A percentile compares a stretch with the other conserved stretches of the same genome.
Conservation (phyloP, 1,140 invertebrate genomes). For the Idris sp. region DNA sequence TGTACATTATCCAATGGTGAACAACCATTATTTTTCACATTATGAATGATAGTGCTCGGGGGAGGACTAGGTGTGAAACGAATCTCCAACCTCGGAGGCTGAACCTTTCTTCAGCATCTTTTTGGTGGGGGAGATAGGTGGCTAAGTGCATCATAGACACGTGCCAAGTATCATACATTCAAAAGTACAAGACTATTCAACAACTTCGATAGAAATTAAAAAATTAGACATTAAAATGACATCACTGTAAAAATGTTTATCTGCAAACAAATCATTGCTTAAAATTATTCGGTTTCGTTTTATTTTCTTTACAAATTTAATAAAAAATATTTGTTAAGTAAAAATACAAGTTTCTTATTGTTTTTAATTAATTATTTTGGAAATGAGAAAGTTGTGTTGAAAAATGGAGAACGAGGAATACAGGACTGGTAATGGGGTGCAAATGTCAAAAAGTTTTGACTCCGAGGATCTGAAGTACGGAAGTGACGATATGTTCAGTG, state of each 20-base stretch:
- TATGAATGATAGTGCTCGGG: constrained; percentile 54
- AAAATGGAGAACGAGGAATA: constrained; percentile 16
- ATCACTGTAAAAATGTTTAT: no score
- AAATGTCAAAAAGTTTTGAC: constrained; percentile 11
- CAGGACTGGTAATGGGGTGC: not conserved
- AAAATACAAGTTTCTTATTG: no score
- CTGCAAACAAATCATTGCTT: no score
- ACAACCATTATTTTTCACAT: constrained; percentile 53
- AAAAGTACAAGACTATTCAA: constrained; percentile 34
- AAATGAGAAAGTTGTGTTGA: not conserved
- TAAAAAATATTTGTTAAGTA: no score
- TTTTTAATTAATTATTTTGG: no score
- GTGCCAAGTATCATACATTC: constrained; percentile 52
- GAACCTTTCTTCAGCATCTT: constrained; percentile 45
- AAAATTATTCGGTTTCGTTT: no score
- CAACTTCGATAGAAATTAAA: constrained; percentile 29
- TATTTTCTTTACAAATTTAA: no score
- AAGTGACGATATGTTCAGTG: constrained; percentile 23
- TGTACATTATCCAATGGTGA: constrained; percentile 51
- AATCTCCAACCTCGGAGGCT: constrained; percentile 59
- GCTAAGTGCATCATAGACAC: constrained; percentile 46
- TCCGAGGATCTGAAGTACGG: constrained; percentile 8
- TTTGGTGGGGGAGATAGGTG: constrained; percentile 44
- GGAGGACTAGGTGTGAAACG: constrained; percentile 61
- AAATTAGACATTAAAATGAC: no score